These are phyloP conservation scores for Ictalurus punctatus DNA, from an alignment of 2,113 vertebrate species.

Conservation along the genomic window DNA sequence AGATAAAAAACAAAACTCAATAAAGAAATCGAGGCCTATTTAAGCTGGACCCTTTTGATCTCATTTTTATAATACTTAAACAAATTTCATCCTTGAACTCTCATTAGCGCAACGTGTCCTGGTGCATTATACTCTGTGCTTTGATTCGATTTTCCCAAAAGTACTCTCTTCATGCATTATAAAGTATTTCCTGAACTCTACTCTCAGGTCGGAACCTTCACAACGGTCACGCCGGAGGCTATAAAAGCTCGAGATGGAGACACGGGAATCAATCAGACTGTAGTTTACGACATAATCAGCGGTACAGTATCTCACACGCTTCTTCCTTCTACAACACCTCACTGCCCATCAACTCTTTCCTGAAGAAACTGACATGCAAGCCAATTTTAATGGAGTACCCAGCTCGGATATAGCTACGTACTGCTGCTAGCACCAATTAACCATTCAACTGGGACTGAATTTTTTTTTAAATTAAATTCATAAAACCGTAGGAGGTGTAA, in stretches of 20 bases:
- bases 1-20: too few relatives aligned
- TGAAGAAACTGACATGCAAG: neutral
- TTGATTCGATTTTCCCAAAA: neutral
- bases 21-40: neutral
- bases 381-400: neutral
- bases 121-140: neutral
- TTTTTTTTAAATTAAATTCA: too few relatives aligned
- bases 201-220: conserved; percentile 64
- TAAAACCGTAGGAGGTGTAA: neutral
- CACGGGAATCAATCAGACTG: conserved; percentile 70
- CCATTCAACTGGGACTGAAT: neutral
- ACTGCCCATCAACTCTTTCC: neutral
- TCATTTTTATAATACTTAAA: neutral
- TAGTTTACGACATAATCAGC: conserved; percentile 71
- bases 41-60: neutral
- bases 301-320: conserved; percentile 51
- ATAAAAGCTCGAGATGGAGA: conserved; percentile 80
- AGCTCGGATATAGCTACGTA: neutral
- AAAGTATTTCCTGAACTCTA: neutral
- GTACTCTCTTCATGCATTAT: neutral
- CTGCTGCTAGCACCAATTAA: neutral
- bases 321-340: neutral
- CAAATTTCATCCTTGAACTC: neutral
- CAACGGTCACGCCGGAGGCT: conserved; percentile 61
- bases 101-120: neutral